Evolutionary conservation across 2,888 invertebrate genomes (phyloP), one percentile per base, ranked within the genome.

Genomic region (Alloplasta piceator): DNA sequence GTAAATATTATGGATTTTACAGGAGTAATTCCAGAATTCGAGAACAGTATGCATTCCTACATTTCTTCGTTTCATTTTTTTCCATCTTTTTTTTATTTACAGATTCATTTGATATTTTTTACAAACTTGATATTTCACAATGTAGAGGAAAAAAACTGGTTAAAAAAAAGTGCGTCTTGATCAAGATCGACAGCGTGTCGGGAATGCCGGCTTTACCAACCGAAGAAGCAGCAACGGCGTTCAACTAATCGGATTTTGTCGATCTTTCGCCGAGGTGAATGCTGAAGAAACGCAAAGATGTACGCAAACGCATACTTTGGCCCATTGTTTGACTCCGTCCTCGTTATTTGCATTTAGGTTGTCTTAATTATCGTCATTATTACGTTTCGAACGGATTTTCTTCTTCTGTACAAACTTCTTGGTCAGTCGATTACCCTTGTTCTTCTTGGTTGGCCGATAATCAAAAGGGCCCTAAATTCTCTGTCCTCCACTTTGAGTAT

Each of bases 341-440:
- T 84, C 83, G 82, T 85, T 87, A 87, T 26, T 26, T 86, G 85
- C 83, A 86, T 87, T 82, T 85, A 83, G 82, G 87, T 84, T 86
- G 85, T 78, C 85, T 87, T 88, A 86, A 88, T 88, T 86, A 85
- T 86, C 85, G 82, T 74, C 71, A 78, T 83, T 84, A 85, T 86
- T 82, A 82, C 84, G 80, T 85, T 84, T 26, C 26, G 26, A 26
- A 26, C 26, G 26, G 26, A 26, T 26, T 26, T 26, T 26, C 26
- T 26, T 26, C 26, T 26, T 26, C 26, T 26, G 26, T 26, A 26
- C 26, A 26, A 26, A 26, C 26, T 26, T 26, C 26, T 26, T 26
- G 26, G 26, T 26, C 26, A 26, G 26, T 26, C 26, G 26, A 3
- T 26, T 3, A 26, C 26, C 3, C 26, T 26, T 26, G 26, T 26